Evolutionary conservation across 2,113 vertebrate species (phyloP).

Genomic region (Phocoena phocoena): DNA sequence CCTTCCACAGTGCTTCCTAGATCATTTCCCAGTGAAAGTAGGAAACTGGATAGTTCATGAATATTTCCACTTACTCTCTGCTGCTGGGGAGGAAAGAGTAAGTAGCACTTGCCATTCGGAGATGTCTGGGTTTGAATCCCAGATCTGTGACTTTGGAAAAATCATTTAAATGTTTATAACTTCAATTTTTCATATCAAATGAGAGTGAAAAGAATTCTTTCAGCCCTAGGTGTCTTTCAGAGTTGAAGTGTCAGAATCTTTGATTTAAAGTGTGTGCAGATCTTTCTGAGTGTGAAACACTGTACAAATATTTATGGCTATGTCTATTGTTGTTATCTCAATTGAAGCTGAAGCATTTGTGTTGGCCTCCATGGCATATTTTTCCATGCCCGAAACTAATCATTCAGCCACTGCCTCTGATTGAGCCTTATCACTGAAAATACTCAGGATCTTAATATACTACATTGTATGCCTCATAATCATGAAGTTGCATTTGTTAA

Average conservation of each 20-base stretch:
- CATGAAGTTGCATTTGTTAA: not conserved
- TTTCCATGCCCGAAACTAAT: conserved; percentile 1
- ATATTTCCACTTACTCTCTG: not conserved
- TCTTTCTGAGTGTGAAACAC: not conserved
- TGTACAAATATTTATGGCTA: not conserved
- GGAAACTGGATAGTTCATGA: conserved; percentile 27
- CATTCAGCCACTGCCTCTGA: not conserved
- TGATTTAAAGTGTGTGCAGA: not conserved
- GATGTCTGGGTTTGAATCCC: not conserved
- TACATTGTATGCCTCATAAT: not conserved
- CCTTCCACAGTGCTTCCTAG: conserved; percentile 63
- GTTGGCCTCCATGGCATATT: not conserved
- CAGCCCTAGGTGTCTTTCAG: not conserved
- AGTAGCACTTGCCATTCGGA: not conserved
- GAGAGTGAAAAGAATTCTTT: conserved; percentile 11
- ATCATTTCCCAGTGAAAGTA: conserved; percentile 58
- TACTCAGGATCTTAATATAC: not conserved
- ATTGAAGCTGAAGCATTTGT: not conserved
- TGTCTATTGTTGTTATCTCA: not conserved
- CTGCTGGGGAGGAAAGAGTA: not conserved
- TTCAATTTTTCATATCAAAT: conserved; percentile 18
- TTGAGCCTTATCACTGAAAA: not conserved
- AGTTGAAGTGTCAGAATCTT: not conserved
- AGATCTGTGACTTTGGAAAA: conserved; percentile 40
- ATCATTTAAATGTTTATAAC: conserved; percentile 54